A percentile compares a stretch with the other conserved stretches of the same genome.
Conservation (phyloP, 2,888 invertebrate species). For the Pyrocoelia pectoralis region DNA sequence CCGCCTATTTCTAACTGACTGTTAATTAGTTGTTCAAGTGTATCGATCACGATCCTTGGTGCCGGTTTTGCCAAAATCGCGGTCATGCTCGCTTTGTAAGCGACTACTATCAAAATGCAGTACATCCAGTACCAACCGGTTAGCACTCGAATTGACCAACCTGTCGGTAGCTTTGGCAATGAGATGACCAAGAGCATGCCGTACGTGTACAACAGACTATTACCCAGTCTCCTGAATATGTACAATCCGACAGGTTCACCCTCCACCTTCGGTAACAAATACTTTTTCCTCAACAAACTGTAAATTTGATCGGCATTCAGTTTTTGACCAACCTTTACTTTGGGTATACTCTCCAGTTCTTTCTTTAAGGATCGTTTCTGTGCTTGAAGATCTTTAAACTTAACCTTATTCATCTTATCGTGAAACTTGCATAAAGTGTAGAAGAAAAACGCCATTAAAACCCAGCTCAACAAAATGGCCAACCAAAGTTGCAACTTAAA, state of each 20-base stretch:
- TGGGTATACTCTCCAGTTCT: not conserved
- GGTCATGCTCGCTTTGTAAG: conserved; percentile 85
- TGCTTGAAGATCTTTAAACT: conserved; percentile 13
- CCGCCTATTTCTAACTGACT: conserved; percentile 74
- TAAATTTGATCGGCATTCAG: conserved; percentile 50
- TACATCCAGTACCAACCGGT: conserved; percentile 92
- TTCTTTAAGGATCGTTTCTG: conserved; percentile 44
- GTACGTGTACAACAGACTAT: conserved; percentile 80
- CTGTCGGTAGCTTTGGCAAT: conserved; percentile 76
- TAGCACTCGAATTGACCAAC: conserved; percentile 81
- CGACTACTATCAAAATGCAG: conserved; percentile 79
- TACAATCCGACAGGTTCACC: conserved; percentile 65
- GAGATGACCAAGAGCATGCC: conserved; percentile 84
- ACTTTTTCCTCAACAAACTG: conserved; percentile 50
- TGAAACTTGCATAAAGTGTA: conserved; percentile 70
- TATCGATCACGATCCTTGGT: conserved; percentile 81
- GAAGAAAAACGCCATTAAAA: conserved; percentile 72
- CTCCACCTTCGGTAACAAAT: conserved; percentile 45
- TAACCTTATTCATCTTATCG: conserved; percentile 53
- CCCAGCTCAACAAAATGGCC: conserved; percentile 71
- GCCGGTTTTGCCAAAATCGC: conserved; percentile 83
- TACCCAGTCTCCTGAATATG: conserved; percentile 75
- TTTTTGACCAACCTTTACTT: not conserved
- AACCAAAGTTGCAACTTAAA: conserved; percentile 84
- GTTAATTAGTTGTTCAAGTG: conserved; percentile 71